phyloP scores from a whole-genome alignment of 2,888 invertebrate genomes.

The Lucinisca nassula region DNA sequence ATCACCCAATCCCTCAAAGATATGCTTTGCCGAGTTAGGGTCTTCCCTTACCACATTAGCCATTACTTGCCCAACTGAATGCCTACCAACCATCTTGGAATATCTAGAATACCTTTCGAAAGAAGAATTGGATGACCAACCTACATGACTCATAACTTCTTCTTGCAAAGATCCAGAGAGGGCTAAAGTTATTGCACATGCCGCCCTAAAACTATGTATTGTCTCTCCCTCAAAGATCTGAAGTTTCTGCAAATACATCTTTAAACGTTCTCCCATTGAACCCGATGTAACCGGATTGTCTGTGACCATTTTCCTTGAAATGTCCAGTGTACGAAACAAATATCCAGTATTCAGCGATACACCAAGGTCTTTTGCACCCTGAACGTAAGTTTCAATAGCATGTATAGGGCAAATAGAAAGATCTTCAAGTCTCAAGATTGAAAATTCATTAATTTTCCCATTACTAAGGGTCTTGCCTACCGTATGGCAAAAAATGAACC shows the following conservation, averaged over 20 bases:
- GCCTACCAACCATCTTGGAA: background rate
- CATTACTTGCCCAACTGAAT: background rate
- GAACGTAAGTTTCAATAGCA: background rate
- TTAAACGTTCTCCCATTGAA: background rate
- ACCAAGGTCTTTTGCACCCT: background rate
- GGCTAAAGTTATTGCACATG: background rate
- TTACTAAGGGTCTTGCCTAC: background rate
- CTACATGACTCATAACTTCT: background rate
- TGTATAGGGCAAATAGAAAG: background rate
- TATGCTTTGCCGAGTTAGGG: background rate
- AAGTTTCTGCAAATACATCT: conserved; percentile 3
- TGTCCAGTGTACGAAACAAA: background rate
- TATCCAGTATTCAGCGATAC: background rate
- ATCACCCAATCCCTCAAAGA: background rate
- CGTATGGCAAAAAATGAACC: background rate
- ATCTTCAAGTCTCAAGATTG: background rate
- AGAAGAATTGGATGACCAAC: background rate
- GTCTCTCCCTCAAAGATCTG: background rate
- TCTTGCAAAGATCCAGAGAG: background rate
- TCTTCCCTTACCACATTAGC: background rate
- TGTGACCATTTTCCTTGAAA: background rate
- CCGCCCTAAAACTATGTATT: background rate
- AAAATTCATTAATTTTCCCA: background rate
- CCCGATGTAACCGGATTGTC: background rate
- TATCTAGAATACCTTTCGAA: background rate